phyloP scores from a whole-genome alignment of 2,797 vertebrate species.

The Sebastes taczanowskii region DNA sequence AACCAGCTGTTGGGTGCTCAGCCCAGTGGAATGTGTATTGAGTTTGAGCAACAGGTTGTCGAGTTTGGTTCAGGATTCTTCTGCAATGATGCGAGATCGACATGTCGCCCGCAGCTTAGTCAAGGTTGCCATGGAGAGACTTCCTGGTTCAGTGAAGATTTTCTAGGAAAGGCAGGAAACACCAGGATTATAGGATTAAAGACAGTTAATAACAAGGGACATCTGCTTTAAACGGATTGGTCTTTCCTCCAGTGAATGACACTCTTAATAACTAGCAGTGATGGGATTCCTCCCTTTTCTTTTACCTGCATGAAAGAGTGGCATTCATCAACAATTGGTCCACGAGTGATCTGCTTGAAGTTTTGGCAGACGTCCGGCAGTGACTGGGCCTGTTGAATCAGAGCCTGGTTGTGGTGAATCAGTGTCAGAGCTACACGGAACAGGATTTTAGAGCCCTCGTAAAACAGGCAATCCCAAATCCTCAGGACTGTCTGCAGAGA shows the following conservation, averaged over 20 bases:
- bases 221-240: background rate
- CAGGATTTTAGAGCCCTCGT: constrained; percentile 96
- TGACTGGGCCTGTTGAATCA: constrained; percentile 87
- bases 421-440: constrained; percentile 95
- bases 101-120: constrained; percentile 85
- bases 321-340: constrained; percentile 89
- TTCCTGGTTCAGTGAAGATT: constrained; percentile 93
- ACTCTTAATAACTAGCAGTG: background rate
- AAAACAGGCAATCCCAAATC: constrained; percentile 98
- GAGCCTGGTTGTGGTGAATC: constrained; percentile 89
- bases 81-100: constrained; percentile 74
- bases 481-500: constrained; percentile 90
- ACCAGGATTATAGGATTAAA: constrained; percentile 24
- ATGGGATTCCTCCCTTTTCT: background rate
- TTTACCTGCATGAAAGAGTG: constrained; percentile 95
- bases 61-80: constrained; percentile 66
- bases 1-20: constrained; percentile 15
- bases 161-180: constrained; percentile 70
- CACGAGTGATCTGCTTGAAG: constrained; percentile 90
- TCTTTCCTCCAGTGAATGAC: background rate
- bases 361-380: constrained; percentile 90
- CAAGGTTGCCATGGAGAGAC: constrained; percentile 86
- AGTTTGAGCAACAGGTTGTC: background rate
- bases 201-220: background rate
- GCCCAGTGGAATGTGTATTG: constrained; percentile 69